Evolutionary conservation across 2,113 vertebrate species (phyloP).

Genomic region (Xenus cinereus): DNA sequence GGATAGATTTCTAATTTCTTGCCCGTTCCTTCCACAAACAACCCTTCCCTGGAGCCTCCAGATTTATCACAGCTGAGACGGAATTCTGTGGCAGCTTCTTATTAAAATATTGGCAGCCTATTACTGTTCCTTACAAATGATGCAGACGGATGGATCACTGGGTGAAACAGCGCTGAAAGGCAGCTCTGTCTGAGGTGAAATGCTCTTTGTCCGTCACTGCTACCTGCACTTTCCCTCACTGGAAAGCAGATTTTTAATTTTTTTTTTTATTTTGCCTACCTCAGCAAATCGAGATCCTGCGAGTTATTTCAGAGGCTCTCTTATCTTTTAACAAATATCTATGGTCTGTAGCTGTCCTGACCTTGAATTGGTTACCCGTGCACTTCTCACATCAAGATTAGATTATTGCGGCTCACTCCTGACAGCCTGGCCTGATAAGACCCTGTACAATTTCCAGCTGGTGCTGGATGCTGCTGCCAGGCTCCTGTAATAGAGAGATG

Average conservation of each 20-base stretch:
- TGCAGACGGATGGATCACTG: constrained; percentile 37
- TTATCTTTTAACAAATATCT: constrained; percentile 57
- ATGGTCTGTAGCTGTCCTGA: constrained; percentile 20
- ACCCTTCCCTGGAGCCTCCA: constrained; percentile 5
- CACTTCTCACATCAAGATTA: constrained; percentile 68
- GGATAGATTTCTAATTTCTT: constrained; percentile 35
- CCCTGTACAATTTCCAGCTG: constrained; percentile 47
- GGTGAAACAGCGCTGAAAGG: constrained; percentile 48
- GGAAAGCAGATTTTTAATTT: neutral
- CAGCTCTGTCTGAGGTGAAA: constrained; percentile 49
- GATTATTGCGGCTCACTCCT: constrained; percentile 53
- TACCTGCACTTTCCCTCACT: constrained; percentile 19
- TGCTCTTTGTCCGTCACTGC: neutral
- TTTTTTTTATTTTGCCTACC: neutral
- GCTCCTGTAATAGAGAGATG: constrained; percentile 46
- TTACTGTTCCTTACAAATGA: constrained; percentile 52
- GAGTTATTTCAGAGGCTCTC: constrained; percentile 27
- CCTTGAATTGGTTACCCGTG: constrained; percentile 51
- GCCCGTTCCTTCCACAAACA: constrained; percentile 33
- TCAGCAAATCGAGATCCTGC: constrained; percentile 15
- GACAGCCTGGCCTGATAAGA: constrained; percentile 58
- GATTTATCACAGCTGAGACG: constrained; percentile 52
- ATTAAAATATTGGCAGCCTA: constrained; percentile 67
- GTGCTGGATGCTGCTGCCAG: constrained; percentile 39
- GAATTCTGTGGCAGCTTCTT: constrained; percentile 66